Base-by-base conservation (phyloP, 2,888 invertebrate species). In the Notocelia uddmanniana region DNA sequence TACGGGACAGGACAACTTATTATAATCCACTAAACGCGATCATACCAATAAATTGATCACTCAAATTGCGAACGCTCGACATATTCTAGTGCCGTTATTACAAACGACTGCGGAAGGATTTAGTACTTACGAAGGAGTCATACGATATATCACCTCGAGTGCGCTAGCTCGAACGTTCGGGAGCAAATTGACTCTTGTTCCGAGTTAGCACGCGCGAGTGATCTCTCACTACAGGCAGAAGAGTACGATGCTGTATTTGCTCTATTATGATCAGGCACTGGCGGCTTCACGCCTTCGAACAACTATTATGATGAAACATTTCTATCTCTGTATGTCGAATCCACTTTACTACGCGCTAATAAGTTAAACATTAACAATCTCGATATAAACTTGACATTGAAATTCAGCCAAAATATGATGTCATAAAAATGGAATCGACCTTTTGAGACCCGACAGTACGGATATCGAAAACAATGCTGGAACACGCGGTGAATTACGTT, bases 251-350 rank as follows among this genome's bases (percentile, higher is more conserved):
- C 63, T 74, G 76, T 77, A 76, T 76, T 74, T 75, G 78, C 74
- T 81, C 78, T 81, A 81, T 80, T 75, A 74, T 74, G 76, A 77
- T 74, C 74, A 82, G 82, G 82, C 82, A 83, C 82, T 84, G 77
- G 68, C 76, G 81, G 80, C 78, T 79, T 69, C 74, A 76, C 78
- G 80, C 79, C 80, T 74, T 76, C 69, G 55, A 74, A 77, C 72
- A 75, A 76, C 57, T 70, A 72, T 58, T 63, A 66, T 58, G 64
- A 41, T 70, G 60, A 59, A 69, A 31, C 26, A 34, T 72, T 68
- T 62, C 58, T 70, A 66, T 59, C 58, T 52, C 70, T 66, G 66
- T 64, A 54, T 45, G 83, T 83, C 82, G 76, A 76, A 76, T 82
- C 82, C 83, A 84, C 82, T 80, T 79, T 77, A 75, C 64, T 63